Percentiles rank a stretch among this genome's conserved stretches.
These are phyloP conservation scores for Hypselothyrea guttata DNA, from an alignment of 2,888 invertebrate genomes.

Conservation along the genomic window DNA sequence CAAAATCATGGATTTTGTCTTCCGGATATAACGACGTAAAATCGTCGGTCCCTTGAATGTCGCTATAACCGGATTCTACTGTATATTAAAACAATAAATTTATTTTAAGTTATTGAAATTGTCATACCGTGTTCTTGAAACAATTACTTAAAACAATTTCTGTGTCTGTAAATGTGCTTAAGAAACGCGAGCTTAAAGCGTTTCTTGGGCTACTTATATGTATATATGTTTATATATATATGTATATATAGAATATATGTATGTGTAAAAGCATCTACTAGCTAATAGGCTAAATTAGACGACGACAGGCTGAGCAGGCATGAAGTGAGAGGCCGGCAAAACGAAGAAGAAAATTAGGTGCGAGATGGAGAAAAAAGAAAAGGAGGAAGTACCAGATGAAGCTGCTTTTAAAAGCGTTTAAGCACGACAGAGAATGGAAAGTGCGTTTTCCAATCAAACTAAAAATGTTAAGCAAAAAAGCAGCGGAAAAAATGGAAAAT, in stretches of 20 bases:
- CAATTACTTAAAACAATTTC: not conserved
- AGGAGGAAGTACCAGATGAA: not conserved
- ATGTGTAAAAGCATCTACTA: constrained; percentile 62
- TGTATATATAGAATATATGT: constrained; percentile 19
- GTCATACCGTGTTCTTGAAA: too few relatives aligned
- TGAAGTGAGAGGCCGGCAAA: constrained; percentile 2
- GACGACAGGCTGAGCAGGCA: constrained; percentile 37
- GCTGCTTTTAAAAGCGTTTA: constrained; percentile 64
- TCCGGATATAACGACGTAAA: too few relatives aligned
- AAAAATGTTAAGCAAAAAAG: constrained; percentile 50
- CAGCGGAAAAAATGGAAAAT: constrained; percentile 23
- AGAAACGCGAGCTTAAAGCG: constrained; percentile 20
- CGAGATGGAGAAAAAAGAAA: not conserved
- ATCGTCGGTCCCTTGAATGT: too few relatives aligned
- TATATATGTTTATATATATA: constrained; percentile 5
- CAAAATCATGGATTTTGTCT: too few relatives aligned
- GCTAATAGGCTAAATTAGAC: constrained; percentile 71
- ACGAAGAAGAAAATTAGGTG: not conserved
- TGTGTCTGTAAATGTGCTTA: not conserved
- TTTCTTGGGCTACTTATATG: constrained; percentile 1
- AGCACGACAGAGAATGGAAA: constrained; percentile 65
- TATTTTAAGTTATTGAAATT: too few relatives aligned
- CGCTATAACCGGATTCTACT: too few relatives aligned
- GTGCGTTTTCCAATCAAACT: constrained; percentile 73
- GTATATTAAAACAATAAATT: too few relatives aligned